These are phyloP conservation scores for Garrulus glandarius DNA, from an alignment of 2,797 vertebrate species.

Conservation along the genomic window DNA sequence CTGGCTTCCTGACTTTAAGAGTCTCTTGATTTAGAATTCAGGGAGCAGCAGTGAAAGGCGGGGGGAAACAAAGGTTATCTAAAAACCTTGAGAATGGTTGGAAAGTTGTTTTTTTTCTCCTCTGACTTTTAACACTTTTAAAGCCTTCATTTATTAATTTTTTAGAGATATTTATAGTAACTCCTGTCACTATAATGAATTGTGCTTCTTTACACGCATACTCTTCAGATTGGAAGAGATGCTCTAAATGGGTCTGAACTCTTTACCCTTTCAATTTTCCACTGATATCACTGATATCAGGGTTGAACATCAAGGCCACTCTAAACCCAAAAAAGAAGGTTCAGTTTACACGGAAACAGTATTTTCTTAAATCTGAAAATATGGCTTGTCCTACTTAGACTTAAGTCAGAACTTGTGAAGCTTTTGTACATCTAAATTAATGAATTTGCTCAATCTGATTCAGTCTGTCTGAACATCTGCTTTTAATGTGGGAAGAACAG, in stretches of 20 bases:
- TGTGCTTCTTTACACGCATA: background rate
- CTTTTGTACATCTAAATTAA: background rate
- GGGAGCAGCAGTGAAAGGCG: constrained; percentile 40
- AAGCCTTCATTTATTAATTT: background rate
- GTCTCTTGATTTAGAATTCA: constrained; percentile 72
- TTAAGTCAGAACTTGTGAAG: background rate
- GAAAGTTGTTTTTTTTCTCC: background rate
- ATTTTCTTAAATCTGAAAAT: background rate
- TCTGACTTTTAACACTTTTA: background rate
- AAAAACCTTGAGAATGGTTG: background rate
- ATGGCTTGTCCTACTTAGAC: background rate
- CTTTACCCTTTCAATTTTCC: background rate
- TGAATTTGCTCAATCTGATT: background rate
- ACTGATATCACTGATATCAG: background rate
- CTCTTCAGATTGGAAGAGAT: background rate
- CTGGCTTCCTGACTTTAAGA: constrained; percentile 79
- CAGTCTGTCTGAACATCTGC: background rate
- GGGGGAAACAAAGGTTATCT: constrained; percentile 50
- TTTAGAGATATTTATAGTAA: background rate
- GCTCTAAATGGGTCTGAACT: background rate
- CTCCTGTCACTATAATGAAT: background rate
- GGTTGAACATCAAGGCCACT: background rate
- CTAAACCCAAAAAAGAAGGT: background rate
- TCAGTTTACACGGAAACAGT: background rate
- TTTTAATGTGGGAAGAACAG: background rate